phyloP scores from a whole-genome alignment of 2,797 vertebrate genomes.

The Sebastes cheni region DNA sequence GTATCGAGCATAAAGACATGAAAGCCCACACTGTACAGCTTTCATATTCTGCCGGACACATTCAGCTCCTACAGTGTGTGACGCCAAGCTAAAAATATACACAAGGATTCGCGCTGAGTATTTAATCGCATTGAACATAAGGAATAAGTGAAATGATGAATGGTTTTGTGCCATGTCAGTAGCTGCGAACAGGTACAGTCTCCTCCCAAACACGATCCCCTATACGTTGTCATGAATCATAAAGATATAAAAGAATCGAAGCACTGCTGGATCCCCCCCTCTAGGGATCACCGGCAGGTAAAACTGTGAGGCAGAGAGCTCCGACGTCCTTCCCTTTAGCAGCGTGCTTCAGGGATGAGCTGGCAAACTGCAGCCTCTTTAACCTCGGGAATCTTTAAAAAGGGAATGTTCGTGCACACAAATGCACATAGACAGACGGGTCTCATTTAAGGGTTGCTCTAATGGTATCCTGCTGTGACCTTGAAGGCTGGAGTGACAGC shows the following conservation, averaged over 20 bases:
- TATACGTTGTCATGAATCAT: constrained; percentile 26
- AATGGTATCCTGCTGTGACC: constrained; percentile 51
- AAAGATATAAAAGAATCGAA: constrained; percentile 9
- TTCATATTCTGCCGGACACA: constrained; percentile 45
- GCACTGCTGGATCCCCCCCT: constrained; percentile 1
- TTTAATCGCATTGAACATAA: constrained; percentile 37
- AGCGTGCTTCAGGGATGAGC: constrained; percentile 20
- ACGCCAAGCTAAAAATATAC: constrained; percentile 52
- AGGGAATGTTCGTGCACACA: not conserved
- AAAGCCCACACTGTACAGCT: constrained; percentile 40
- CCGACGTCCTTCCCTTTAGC: constrained; percentile 10
- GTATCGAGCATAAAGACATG: constrained; percentile 49
- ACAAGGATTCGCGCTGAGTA: constrained; percentile 24
- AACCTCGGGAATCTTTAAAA: constrained; percentile 5
- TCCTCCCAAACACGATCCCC: not conserved
- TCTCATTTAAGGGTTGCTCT: constrained; percentile 20
- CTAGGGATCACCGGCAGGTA: constrained; percentile 18
- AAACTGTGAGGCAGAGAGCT: constrained; percentile 21
- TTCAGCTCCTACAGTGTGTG: constrained; percentile 33
- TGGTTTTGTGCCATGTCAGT: constrained; percentile 7
- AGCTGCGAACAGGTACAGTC: constrained; percentile 11
- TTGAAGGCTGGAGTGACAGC: constrained; percentile 46
- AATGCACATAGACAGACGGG: not conserved
- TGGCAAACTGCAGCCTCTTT: constrained; percentile 13
- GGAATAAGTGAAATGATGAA: constrained; percentile 47